Conservation (phyloP, 1,140 invertebrate species). For the Conus ventricosus region DNA sequence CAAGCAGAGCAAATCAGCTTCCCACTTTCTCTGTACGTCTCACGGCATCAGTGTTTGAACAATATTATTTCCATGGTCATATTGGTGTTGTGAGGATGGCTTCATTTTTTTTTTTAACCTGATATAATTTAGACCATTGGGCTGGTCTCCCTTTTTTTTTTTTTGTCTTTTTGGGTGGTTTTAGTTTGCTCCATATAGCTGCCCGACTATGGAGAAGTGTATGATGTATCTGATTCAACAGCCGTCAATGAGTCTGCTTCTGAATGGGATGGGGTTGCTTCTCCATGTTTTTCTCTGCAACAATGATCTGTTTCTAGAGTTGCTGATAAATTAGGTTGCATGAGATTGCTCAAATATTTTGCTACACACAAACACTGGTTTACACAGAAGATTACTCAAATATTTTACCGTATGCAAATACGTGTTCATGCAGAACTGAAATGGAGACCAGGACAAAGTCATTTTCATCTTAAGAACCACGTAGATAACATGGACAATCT, state of each 20-base stretch:
- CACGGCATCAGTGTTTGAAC: background rate
- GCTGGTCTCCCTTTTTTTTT: background rate
- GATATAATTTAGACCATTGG: background rate
- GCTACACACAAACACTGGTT: too few species aligned
- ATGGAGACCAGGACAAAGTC: too few species aligned
- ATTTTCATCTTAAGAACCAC: too few species aligned
- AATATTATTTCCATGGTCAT: background rate
- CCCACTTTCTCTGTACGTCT: background rate
- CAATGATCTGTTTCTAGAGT: background rate
- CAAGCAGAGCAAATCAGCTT: background rate
- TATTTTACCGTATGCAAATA: too few species aligned
- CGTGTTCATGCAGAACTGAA: too few species aligned
- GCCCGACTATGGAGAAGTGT: background rate
- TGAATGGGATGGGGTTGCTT: slow-evolving; percentile 42
- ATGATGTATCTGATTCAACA: background rate
- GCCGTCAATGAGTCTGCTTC: background rate
- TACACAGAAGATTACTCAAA: too few species aligned
- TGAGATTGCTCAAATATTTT: slow-evolving; percentile 1
- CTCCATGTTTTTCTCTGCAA: slow-evolving; percentile 36
- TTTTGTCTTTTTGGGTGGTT: background rate
- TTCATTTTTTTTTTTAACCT: background rate
- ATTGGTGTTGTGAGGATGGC: slow-evolving; percentile 29
- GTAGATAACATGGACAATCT: too few species aligned
- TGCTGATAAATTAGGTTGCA: background rate
- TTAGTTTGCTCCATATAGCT: background rate